Evolutionary conservation across 2,888 invertebrate species (phyloP).

Genomic region (Dryadula phaetusa): DNA sequence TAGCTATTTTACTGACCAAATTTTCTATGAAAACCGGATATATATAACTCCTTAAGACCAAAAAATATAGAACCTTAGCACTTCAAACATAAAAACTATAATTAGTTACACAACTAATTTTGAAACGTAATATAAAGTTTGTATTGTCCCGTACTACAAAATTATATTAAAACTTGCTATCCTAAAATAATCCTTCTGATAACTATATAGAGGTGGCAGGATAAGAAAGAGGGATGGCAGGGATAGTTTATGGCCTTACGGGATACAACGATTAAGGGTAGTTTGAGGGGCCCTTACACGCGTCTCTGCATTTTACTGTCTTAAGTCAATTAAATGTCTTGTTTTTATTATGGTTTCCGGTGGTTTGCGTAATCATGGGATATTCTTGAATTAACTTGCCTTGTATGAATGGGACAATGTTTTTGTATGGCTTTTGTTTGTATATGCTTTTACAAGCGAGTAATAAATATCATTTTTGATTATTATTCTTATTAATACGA

Average conservation of each 20-base stretch:
- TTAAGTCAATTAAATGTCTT: conserved; percentile 47
- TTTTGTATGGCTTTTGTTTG: too few species aligned
- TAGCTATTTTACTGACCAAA: background rate
- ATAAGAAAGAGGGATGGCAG: conserved; percentile 17
- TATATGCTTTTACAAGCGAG: too few species aligned
- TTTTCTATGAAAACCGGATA: background rate
- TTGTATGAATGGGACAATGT: background rate
- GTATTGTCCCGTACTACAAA: conserved; percentile 9
- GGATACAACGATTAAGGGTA: conserved; percentile 45
- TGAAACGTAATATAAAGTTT: conserved; percentile 7
- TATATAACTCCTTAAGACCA: background rate
- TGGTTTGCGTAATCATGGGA: conserved; percentile 24
- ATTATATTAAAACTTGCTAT: background rate
- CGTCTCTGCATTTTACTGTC: conserved; percentile 48
- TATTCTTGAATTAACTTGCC: conserved; percentile 13
- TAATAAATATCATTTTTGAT: too few species aligned
- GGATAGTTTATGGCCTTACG: conserved; percentile 45
- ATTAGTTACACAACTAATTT: background rate
- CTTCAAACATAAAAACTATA: background rate
- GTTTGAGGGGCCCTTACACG: conserved; percentile 46
- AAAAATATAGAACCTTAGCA: background rate
- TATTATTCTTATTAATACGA: too few species aligned
- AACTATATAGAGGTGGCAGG: background rate
- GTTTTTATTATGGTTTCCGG: conserved; percentile 38
- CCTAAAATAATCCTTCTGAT: background rate